Evolutionary conservation across 2,797 vertebrate genomes (phyloP), one percentile per base, ranked within the genome.

Genomic region (Hylomyscus alleni): DNA sequence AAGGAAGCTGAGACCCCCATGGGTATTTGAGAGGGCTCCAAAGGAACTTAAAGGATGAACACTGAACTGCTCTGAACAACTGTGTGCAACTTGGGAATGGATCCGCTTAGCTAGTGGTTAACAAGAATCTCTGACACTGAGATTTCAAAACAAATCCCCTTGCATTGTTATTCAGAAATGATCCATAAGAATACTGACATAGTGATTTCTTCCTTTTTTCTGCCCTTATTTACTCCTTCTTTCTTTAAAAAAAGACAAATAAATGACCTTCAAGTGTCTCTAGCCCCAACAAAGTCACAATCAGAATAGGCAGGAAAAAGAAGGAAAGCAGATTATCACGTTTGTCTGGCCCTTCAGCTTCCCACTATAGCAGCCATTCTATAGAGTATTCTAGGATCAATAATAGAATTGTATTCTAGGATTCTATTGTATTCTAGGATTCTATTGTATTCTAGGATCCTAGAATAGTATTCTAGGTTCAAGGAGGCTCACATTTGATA

Each of bases 101-200:
- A 67, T 20, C 6, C 15, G 34, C 47, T 73, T 94, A n/a, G 24
- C 50, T 40, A 37, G 9, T 31, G 76, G 37, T 58, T 85, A 88
- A 81, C 69, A 56, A 97, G 24, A 77, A 47, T 67, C 22, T 83
- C 67, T 26, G 58, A 83, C 11, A 50, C n/a, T 90, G n/a, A 90
- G 93, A 88, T 47, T 93, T 76, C n/a, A 77, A 54, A 26, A 50
- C 11, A 83, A 56, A 50, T 31, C 3, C n/a, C 40, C 4, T 44
- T 56, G 14, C 1, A 58, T 58, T 95, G 94, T 81, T 77, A 85
- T n/a, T 93, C 31, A 94, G 3, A 83, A 90, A 75, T 3, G 8
- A 20, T 72, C 47, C 34, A 29, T 44, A 90, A 52, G 24, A 92
- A 91, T 81, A 62, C 14, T 73, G 77, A 91, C 6, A 67, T 12